Percentiles rank a stretch among this genome's conserved stretches.
Conservation (phyloP, 2,113 vertebrate genomes). For the Ascaphus truei region DNA sequence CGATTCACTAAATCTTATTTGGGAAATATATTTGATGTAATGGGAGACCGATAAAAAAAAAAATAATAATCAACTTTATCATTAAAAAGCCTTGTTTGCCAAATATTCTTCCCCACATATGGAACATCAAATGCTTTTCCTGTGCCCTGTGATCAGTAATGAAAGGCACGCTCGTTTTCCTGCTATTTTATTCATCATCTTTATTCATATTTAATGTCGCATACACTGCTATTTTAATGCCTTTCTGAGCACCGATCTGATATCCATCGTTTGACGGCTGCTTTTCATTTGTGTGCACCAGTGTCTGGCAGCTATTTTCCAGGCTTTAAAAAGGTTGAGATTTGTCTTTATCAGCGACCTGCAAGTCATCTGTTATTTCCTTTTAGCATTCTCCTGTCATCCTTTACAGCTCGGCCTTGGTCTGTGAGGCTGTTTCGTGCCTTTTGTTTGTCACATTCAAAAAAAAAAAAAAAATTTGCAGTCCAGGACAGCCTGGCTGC, state of each 20-base stretch:
- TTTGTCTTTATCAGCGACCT: slow-evolving; percentile 30
- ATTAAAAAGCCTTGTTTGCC: background rate
- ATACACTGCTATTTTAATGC: slow-evolving; percentile 8
- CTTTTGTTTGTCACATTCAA: slow-evolving; percentile 22
- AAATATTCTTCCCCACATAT: background rate
- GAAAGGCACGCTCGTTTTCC: slow-evolving; percentile 1
- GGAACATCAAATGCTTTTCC: background rate
- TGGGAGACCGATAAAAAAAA: background rate
- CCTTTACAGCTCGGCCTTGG: background rate
- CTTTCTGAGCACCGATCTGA: background rate
- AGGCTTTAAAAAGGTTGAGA: slow-evolving; percentile 33
- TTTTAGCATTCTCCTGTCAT: slow-evolving; percentile 19
- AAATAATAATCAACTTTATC: background rate
- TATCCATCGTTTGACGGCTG: slow-evolving; percentile 1
- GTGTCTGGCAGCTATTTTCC: slow-evolving; percentile 33
- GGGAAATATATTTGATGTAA: background rate
- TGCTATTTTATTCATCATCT: background rate
- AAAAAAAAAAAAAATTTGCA: too few species aligned
- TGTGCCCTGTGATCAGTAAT: background rate
- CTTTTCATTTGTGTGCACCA: slow-evolving; percentile 29
- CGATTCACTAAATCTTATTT: background rate
- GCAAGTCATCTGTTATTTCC: slow-evolving; percentile 31
- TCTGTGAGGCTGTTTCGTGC: background rate
- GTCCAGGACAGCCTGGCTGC: background rate
- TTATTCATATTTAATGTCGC: slow-evolving; percentile 31